Percentiles rank a stretch among this genome's conserved stretches.
phyloP scores from a whole-genome alignment of 2,113 vertebrate genomes.

The Propithecus coquereli region DNA sequence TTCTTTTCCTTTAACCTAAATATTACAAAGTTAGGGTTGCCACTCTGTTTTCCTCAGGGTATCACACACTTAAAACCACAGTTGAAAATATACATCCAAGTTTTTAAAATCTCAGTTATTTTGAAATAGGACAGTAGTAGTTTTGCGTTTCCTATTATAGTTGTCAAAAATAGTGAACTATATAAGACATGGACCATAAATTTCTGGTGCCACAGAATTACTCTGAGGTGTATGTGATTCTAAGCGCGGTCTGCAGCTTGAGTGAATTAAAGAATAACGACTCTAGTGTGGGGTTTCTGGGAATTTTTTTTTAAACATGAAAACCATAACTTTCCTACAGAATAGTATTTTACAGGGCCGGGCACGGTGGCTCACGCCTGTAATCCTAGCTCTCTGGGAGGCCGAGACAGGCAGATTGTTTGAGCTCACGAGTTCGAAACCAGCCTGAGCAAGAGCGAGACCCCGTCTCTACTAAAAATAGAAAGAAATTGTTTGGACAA shows the following conservation, averaged over 20 bases:
- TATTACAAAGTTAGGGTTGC: neutral
- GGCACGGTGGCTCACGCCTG: too few relatives aligned
- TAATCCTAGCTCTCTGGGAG: too few relatives aligned
- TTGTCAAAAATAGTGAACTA: neutral
- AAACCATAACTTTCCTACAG: neutral
- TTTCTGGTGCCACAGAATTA: neutral
- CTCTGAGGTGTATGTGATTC: neutral
- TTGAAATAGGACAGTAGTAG: neutral
- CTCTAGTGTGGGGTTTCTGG: neutral
- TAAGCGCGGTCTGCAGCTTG: neutral
- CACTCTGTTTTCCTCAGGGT: neutral
- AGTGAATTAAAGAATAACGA: neutral
- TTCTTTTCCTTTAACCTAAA: neutral
- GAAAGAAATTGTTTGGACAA: too few relatives aligned
- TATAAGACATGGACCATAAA: neutral
- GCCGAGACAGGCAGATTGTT: too few relatives aligned
- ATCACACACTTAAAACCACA: neutral
- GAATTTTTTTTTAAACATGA: neutral
- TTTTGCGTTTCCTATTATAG: neutral
- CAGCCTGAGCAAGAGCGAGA: too few relatives aligned
- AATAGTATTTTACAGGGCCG: neutral
- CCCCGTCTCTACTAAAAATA: too few relatives aligned
- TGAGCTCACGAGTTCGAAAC: too few relatives aligned
- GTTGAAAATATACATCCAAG: neutral
- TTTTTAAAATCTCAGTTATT: neutral